Evolutionary conservation across 2,888 invertebrate genomes (phyloP), one percentile per base, ranked within the genome.

Genomic region (Drosophila multiciliata): DNA sequence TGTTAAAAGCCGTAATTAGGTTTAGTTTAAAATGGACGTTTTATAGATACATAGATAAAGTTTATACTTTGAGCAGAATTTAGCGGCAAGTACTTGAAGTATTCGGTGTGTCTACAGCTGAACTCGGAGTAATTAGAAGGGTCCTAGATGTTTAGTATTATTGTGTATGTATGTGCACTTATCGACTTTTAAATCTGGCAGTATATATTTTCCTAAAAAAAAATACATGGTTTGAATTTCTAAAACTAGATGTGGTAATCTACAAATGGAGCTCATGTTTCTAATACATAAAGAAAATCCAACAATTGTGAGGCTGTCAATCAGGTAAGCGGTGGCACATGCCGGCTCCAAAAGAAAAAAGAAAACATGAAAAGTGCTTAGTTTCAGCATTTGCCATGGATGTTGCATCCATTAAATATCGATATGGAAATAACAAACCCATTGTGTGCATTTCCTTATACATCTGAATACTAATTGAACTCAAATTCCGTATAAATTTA

Each of bases 1-100:
- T 55, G 52, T 79, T 79, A 70, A 73, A 73, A 81, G 73, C 72
- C 50, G 54, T 77, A 73, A 53, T 54, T 72, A 66, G 76, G 58
- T 66, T 59, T 72, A 40, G 38, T 58, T 87, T 69, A 82, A 89
- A 90, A 90, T 90, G 85, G 90, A 84, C 89, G 87, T 90, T 77
- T 73, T 38, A 55, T 55, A 55, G 38, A 81, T 77, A 88, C 83
- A 88, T 83, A 80, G 68, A 85, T 68, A 66, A 67, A 69, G 60
- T 54, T 55, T 59, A 55, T 61, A 63, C 52, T 73, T 82, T 84
- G 87, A 85, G 83, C 87, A 80, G 85, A 84, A 63, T 63, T 52
- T 73, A 75, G 85, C 83, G 78, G 72, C 70, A 66, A 78, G 64
- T 75, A 66, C 50, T 68, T 66, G 60, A 67, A 76, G 64, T 74